Evolutionary conservation across 2,113 vertebrate species (phyloP), one percentile per base, ranked within the genome.

Genomic region (Pelodiscus sinensis): DNA sequence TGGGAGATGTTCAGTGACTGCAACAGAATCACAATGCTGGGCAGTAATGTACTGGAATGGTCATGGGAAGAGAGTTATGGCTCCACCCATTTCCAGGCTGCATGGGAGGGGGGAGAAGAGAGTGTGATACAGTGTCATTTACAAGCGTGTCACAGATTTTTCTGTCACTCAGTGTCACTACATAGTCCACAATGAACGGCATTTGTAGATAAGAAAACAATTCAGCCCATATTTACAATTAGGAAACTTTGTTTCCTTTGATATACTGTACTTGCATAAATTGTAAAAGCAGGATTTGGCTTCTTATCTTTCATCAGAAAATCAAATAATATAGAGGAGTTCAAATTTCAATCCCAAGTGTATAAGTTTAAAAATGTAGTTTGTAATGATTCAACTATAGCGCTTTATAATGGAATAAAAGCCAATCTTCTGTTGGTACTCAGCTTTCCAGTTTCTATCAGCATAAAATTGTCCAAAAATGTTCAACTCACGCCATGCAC

Each of bases 401-500:
- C 15, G 2, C 52, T 52, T 92, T 92, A 79, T 56, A 58, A 9
- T 84, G 35, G 81, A 55, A 52, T 52, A 81, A 54, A 82, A 90
- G 55, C 52, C 7, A 52, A 56, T 68, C 1, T n/a, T 57, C 12
- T 1, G n/a, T 0, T 84, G 50, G 58, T 90, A 83, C 89, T 91
- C 71, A 95, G 24, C 38, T 16, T 81, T 83, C 94, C 86, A 54
- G 22, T 51, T 91, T 87, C 83, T 18, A 19, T 16, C 55, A 93
- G 79, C 65, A 73, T 90, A 90, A 87, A 90, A 78, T 44, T 57
- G 54, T 54, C 54, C 54, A 60, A 94, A 91, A 83, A 65, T 29
- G 73, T 27, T 73, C 29, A 68, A 83, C 50, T 86, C n/a, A 75
- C 85, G 24, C 50, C 38, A 83, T 2, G 3, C 18, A 85, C 35